Evolutionary conservation across 2,113 vertebrate species (phyloP).

Genomic region (Oostethus manadensis): DNA sequence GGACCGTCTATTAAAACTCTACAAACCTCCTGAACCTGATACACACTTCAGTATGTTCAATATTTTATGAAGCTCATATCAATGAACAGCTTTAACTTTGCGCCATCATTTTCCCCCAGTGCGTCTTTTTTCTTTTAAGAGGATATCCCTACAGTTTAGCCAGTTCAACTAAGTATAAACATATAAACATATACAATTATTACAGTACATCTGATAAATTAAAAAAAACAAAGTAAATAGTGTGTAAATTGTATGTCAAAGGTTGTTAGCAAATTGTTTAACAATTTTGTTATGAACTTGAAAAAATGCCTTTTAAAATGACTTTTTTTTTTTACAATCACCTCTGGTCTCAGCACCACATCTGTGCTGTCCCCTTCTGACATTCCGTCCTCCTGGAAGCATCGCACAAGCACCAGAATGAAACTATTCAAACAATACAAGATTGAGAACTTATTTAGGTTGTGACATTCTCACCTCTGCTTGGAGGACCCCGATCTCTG

Average conservation of each 20-base stretch:
- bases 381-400: conserved; percentile 72
- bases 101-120: neutral
- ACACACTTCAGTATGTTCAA: neutral
- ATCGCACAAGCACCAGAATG: conserved; percentile 7
- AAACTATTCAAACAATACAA: neutral
- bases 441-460: neutral
- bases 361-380: conserved; percentile 71
- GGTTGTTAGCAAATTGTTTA: neutral
- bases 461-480: conserved; percentile 61
- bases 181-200: neutral
- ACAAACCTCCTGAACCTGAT: conserved; percentile 1
- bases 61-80: neutral
- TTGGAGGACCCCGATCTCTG: conserved; percentile 55
- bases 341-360: conserved; percentile 70
- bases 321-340: conserved; percentile 30
- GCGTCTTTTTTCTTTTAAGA: neutral
- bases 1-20: conserved; percentile 1
- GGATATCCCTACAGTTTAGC: conserved; percentile 2
- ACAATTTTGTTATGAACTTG: too few relatives aligned
- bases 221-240: too few relatives aligned
- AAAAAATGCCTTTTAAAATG: too few relatives aligned
- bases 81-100: neutral
- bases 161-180: neutral
- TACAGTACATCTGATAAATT: neutral
- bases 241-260: neutral